Conservation (phyloP, 1,140 invertebrate genomes). For the Musca domestica region DNA sequence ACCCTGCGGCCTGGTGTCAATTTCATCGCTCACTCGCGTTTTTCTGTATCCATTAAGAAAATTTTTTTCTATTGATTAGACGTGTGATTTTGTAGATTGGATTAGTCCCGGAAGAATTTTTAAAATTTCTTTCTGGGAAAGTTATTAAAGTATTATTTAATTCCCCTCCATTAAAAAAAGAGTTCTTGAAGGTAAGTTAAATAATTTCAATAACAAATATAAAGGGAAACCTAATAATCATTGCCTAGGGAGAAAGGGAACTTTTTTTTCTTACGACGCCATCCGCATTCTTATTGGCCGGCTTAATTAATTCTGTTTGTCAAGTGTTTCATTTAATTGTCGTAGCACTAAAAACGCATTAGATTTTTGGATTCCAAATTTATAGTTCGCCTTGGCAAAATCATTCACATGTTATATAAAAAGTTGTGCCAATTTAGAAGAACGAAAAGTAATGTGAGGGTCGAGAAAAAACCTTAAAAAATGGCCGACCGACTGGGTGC, state of each 20-base stretch:
- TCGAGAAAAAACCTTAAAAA: too few species aligned
- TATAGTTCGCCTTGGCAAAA: too few species aligned
- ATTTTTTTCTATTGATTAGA: not conserved
- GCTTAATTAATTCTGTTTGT: not conserved
- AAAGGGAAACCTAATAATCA: not conserved
- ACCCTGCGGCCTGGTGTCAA: too few species aligned
- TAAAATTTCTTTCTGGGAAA: not conserved
- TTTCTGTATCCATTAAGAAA: conserved; percentile 18
- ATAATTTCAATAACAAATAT: not conserved
- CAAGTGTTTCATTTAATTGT: too few species aligned
- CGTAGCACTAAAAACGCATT: too few species aligned
- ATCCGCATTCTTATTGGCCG: not conserved
- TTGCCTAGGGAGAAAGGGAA: not conserved
- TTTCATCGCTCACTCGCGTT: not conserved
- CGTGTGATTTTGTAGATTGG: not conserved
- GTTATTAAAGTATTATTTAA: not conserved
- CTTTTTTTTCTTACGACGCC: conserved; percentile 1
- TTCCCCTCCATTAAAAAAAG: not conserved
- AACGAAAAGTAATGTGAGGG: too few species aligned
- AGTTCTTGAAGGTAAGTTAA: not conserved
- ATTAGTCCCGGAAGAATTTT: not conserved
- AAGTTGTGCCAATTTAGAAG: too few species aligned
- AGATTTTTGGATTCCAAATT: too few species aligned
- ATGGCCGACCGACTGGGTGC: too few species aligned
- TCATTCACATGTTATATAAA: too few species aligned